These are phyloP conservation scores for Odontamblyopus lacepedii DNA, from an alignment of 2,797 vertebrate genomes.

Conservation along the genomic window DNA sequence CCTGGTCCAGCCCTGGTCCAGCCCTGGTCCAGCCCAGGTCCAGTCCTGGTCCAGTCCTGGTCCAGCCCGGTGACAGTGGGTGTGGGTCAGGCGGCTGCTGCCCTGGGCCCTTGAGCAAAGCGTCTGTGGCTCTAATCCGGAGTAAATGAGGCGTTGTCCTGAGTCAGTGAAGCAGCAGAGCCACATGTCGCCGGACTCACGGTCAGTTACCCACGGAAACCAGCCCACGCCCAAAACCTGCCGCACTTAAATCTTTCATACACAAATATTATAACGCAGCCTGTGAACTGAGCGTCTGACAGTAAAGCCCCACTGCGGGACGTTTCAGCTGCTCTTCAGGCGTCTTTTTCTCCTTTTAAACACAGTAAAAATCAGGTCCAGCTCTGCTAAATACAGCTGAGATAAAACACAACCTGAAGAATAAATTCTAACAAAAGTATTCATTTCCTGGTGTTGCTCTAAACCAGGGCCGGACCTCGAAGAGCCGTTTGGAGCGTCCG, in stretches of 20 bases:
- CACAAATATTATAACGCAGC: no score
- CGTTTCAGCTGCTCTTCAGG: background rate
- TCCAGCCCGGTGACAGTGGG: background rate
- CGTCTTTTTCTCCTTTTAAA: no score
- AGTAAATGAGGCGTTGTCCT: background rate
- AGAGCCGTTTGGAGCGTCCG: no score
- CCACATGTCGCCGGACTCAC: conserved; percentile 4
- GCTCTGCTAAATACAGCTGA: no score
- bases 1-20: background rate
- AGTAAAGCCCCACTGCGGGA: background rate
- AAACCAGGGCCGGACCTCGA: no score
- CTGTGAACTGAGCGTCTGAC: no score
- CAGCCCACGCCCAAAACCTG: background rate
- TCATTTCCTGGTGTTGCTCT: no score
- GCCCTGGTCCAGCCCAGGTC: background rate
- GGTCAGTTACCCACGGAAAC: background rate
- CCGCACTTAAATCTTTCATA: no score
- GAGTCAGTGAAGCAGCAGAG: background rate
- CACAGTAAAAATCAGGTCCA: no score
- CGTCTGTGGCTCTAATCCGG: background rate
- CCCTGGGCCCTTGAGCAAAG: background rate
- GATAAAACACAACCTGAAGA: no score
- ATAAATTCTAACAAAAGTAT: no score
- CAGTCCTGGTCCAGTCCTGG: background rate
- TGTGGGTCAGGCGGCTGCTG: background rate